phyloP scores from a whole-genome alignment of 2,888 invertebrate species.

The Salpingus planirostris region DNA sequence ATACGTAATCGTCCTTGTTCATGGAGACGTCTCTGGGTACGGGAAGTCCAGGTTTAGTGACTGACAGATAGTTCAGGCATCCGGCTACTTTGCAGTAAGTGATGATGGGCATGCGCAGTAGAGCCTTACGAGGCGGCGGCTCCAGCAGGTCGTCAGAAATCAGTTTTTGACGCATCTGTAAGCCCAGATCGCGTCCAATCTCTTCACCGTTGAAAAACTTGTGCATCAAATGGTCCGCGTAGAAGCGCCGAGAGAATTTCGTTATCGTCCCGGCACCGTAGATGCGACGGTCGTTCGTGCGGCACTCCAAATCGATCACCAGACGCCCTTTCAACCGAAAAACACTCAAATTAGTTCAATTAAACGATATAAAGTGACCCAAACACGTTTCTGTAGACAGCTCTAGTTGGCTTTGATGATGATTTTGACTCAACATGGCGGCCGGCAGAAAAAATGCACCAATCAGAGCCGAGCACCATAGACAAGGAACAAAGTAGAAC shows the following conservation, averaged over 20 bases:
- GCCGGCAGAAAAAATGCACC: too few species aligned
- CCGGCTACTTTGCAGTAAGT: conserved; percentile 50
- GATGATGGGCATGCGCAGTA: conserved; percentile 33
- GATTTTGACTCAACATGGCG: not conserved
- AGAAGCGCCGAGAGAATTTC: conserved; percentile 53
- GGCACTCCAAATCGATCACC: conserved; percentile 52
- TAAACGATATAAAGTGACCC: too few species aligned
- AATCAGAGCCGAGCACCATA: too few species aligned
- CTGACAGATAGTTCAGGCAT: conserved; percentile 50
- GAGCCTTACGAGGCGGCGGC: not conserved
- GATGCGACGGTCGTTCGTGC: conserved; percentile 57
- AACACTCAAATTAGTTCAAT: too few species aligned
- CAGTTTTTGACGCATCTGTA: conserved; percentile 20
- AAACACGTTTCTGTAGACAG: too few species aligned
- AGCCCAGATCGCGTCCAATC: conserved; percentile 51
- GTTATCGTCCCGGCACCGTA: conserved; percentile 58
- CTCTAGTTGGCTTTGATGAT: too few species aligned
- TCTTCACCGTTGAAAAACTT: conserved; percentile 52
- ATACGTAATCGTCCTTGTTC: conserved; percentile 32
- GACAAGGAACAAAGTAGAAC: too few species aligned
- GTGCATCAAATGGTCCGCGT: conserved; percentile 46
- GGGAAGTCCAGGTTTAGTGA: conserved; percentile 50
- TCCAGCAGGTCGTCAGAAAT: conserved; percentile 13
- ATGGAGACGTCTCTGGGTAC: conserved; percentile 46
- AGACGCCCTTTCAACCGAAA: too few species aligned